phyloP scores from a whole-genome alignment of 2,113 vertebrate species.

The Pagrus major region DNA sequence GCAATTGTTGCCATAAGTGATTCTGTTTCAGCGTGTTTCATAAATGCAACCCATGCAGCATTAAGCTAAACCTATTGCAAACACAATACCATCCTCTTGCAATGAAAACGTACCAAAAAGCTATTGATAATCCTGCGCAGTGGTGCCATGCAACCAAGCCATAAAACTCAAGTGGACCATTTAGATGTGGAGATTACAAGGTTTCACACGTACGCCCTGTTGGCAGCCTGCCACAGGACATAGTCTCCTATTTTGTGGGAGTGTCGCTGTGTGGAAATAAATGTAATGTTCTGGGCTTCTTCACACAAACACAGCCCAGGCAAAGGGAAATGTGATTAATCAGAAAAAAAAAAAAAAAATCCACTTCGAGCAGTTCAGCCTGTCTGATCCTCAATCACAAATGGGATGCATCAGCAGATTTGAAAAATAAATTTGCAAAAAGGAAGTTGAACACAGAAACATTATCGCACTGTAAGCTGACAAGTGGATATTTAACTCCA shows the following conservation, averaged over 20 bases:
- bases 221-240: slow-evolving; percentile 68
- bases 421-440: neutral
- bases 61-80: neutral
- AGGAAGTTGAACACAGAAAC: neutral
- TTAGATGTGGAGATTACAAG: slow-evolving; percentile 46
- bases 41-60: neutral
- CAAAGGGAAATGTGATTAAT: slow-evolving; percentile 54
- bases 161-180: slow-evolving; percentile 47
- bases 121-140: slow-evolving; percentile 35
- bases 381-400: slow-evolving; percentile 19
- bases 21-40: slow-evolving; percentile 11
- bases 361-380: neutral
- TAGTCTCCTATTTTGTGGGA: slow-evolving; percentile 48
- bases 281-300: slow-evolving; percentile 41
- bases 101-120: slow-evolving; percentile 16
- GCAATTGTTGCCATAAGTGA: slow-evolving; percentile 12
- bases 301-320: slow-evolving; percentile 29
- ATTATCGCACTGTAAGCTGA: neutral
- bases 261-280: slow-evolving; percentile 38
- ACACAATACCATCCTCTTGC: slow-evolving; percentile 9
- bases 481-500: slow-evolving; percentile 25
- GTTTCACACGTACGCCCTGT: slow-evolving; percentile 46
- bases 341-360: slow-evolving; percentile 17
- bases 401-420: neutral
- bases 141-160: slow-evolving; percentile 25